Evolutionary conservation across 2,113 vertebrate genomes (phyloP).

Genomic region (Anhinga anhinga): DNA sequence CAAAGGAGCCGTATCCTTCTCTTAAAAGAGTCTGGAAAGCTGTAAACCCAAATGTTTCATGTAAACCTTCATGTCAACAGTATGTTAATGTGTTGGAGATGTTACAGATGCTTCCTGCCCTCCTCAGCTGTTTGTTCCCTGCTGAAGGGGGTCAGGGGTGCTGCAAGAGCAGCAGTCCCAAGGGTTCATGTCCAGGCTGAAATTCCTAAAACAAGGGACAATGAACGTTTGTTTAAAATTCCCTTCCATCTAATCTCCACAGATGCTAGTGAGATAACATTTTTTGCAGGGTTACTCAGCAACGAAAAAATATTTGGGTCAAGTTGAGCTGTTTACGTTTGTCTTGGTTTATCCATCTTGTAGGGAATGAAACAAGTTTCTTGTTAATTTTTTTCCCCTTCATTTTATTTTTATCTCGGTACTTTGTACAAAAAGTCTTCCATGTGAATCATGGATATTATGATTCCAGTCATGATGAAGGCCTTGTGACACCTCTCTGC

Average conservation of each 20-base stretch:
- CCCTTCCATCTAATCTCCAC: conserved; percentile 35
- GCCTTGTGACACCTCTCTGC: conserved; percentile 31
- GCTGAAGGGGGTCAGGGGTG: background rate
- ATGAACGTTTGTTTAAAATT: conserved; percentile 40
- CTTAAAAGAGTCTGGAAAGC: background rate
- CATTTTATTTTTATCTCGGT: conserved; percentile 54
- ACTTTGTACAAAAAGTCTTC: conserved; percentile 56
- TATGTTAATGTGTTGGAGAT: background rate
- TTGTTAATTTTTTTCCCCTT: background rate
- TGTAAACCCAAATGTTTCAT: background rate
- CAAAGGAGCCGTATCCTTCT: background rate
- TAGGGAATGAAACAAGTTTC: conserved; percentile 27
- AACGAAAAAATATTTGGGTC: conserved; percentile 73
- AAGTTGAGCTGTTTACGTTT: conserved; percentile 55
- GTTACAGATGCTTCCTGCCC: background rate
- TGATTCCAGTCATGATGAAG: conserved; percentile 39
- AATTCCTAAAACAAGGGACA: conserved; percentile 9
- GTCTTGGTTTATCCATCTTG: conserved; percentile 43
- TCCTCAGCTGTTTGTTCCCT: background rate
- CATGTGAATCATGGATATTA: conserved; percentile 45
- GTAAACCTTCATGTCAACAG: background rate
- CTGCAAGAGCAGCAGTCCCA: background rate
- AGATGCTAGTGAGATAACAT: conserved; percentile 44
- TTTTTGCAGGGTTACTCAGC: conserved; percentile 67
- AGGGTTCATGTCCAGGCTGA: background rate